Conservation (phyloP, 2,797 vertebrate genomes). For the Moxostoma hubbsi region DNA sequence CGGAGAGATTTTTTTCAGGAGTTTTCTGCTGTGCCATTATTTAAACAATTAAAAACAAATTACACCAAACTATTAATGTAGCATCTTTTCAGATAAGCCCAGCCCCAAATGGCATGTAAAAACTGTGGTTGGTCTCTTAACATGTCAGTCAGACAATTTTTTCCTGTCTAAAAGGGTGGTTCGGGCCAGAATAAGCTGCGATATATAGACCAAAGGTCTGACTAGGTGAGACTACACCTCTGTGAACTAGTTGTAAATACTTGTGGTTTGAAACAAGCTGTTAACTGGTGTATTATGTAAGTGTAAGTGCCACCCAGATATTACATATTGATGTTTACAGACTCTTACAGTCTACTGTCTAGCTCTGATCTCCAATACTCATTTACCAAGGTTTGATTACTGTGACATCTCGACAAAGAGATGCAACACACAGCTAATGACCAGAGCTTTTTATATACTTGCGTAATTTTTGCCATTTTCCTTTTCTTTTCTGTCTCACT, state of each 20-base stretch:
- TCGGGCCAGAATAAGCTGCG: too few relatives aligned
- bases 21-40: too few relatives aligned
- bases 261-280: slow-evolving; percentile 60
- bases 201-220: too few relatives aligned
- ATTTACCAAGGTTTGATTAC: slow-evolving; percentile 33
- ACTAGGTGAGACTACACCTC: background rate
- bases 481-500: slow-evolving; percentile 6
- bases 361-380: slow-evolving; percentile 44
- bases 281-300: slow-evolving; percentile 73
- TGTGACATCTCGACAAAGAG: background rate
- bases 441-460: slow-evolving; percentile 8
- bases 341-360: slow-evolving; percentile 1
- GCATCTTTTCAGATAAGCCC: too few relatives aligned
- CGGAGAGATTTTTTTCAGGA: too few relatives aligned
- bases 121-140: too few relatives aligned
- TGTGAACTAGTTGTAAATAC: slow-evolving; percentile 64
- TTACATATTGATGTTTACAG: slow-evolving; percentile 50
- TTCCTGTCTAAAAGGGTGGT: too few relatives aligned
- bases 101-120: too few relatives aligned
- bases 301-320: slow-evolving; percentile 48
- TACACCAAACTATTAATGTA: too few relatives aligned
- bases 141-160: too few relatives aligned
- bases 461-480: background rate
- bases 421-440: slow-evolving; percentile 18
- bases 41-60: too few relatives aligned